Evolutionary conservation across 1,140 invertebrate species (phyloP), one percentile per base, ranked within the genome.

Genomic region (Cotesia chilonis): DNA sequence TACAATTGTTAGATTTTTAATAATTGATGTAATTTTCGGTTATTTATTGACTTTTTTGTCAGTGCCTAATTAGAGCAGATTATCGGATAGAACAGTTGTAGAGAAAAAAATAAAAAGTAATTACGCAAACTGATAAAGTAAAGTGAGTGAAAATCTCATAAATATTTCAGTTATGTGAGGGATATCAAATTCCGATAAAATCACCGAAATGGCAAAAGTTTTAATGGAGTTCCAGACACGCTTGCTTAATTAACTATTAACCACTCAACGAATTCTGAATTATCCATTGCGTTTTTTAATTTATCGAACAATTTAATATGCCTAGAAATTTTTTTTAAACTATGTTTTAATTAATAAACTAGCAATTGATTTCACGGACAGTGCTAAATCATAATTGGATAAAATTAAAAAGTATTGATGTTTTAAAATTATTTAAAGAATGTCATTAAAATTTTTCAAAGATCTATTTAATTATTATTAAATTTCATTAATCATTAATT

Each of bases 101-200:
- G 2, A 55, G 17, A 4, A 14, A 12, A 55, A 55, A 4, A 14
- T 14, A 14, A 55, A 17, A 9, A n/a, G 10, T 55, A 55, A 55
- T 55, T 55, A 55, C 12, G 54, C 17, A 55, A n/a, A 28, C 20
- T 67, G n/a, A 51, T 52, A 41, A 17, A 38, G 28, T 17, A 55
- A n/a, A 55, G 17, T 55, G 37, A 41, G n/a, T 9, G 67, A 36
- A 57, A 59, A 35, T 57, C 38, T 60, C 55, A 51, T 60, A 63
- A 63, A 70, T 63, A 63, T 70, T 70, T 61, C 38, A 70, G 60
- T 63, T 70, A 63, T 70, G 38, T 51, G 38, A 52, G 17, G 20
- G 20, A 60, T 41, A 70, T 70, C 38, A 70, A 70, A 70, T 70
- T 63, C 59, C 57, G 59, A 70, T 70, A 63, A 63, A 70, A 70